These are phyloP conservation scores for Circaetus gallicus DNA, from an alignment of 2,113 vertebrate species.

Conservation along the genomic window DNA sequence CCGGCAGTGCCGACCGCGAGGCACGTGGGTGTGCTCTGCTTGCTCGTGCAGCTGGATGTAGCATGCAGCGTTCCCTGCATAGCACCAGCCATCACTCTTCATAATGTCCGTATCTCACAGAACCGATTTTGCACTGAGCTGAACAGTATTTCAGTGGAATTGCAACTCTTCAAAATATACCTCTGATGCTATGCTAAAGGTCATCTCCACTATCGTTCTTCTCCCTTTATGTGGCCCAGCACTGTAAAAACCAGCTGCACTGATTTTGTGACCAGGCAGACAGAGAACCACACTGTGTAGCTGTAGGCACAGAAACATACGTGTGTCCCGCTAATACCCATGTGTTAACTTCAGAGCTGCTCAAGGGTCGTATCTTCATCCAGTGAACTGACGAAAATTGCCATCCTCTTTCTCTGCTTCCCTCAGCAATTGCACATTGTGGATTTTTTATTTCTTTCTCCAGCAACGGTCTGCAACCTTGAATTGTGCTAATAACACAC, in stretches of 20 bases:
- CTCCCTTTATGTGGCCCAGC: not conserved
- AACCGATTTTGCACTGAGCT: not conserved
- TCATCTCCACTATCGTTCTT: rapidly evolving
- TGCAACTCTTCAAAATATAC: rapidly evolving
- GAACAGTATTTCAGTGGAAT: not conserved
- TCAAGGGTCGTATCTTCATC: not conserved
- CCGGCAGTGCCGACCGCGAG: rapidly evolving
- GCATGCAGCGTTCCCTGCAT: rapidly evolving
- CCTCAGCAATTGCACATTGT: not conserved
- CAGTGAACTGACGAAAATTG: not conserved
- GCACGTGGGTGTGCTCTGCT: not conserved
- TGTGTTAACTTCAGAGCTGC: not conserved
- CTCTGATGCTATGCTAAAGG: not conserved
- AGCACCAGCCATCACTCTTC: not conserved
- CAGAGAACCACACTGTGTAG: not conserved
- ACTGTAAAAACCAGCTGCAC: not conserved
- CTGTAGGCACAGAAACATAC: not conserved
- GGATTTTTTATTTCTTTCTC: not conserved
- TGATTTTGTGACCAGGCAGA: not conserved
- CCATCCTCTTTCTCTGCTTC: not conserved
- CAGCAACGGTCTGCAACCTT: not conserved
- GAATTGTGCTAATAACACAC: not conserved
- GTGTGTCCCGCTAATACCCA: not conserved
- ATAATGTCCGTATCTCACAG: rapidly evolving
- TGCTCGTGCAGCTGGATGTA: not conserved